Evolutionary conservation across 2,888 invertebrate genomes (phyloP).

Genomic region (Campoplex capitator): DNA sequence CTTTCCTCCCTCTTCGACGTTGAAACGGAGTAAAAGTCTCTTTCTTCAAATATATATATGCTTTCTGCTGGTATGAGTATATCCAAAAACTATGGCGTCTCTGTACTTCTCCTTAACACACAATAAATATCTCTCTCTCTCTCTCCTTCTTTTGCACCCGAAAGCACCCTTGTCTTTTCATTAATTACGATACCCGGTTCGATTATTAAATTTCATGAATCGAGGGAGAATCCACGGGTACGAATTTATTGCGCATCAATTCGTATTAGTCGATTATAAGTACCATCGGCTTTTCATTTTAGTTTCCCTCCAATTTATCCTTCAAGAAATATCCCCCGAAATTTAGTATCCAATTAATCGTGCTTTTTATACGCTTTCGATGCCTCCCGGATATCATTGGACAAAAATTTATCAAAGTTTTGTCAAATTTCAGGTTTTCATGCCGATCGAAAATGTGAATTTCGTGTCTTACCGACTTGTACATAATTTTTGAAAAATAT

Average conservation of each 20-base stretch:
- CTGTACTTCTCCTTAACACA: background rate
- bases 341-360: background rate
- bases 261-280: constrained; percentile 13
- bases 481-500: no score
- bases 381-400: background rate
- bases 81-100: constrained; percentile 32
- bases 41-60: background rate
- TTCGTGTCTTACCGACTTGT: background rate
- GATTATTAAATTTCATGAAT: constrained; percentile 57
- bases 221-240: background rate
- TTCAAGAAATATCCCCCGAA: background rate
- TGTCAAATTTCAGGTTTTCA: background rate
- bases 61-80: background rate
- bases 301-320: background rate
- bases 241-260: constrained; percentile 10
- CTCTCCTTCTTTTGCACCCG: background rate
- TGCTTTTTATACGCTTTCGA: background rate
- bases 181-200: constrained; percentile 55
- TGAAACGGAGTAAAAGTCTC: constrained; percentile 41
- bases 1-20: constrained; percentile 49
- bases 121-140: background rate
- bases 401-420: background rate
- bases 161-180: constrained; percentile 31
- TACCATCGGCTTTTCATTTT: background rate
- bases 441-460: background rate